These are phyloP conservation scores for Zhengitettix transpicula DNA, from an alignment of 2,888 invertebrate genomes.

Conservation along the genomic window DNA sequence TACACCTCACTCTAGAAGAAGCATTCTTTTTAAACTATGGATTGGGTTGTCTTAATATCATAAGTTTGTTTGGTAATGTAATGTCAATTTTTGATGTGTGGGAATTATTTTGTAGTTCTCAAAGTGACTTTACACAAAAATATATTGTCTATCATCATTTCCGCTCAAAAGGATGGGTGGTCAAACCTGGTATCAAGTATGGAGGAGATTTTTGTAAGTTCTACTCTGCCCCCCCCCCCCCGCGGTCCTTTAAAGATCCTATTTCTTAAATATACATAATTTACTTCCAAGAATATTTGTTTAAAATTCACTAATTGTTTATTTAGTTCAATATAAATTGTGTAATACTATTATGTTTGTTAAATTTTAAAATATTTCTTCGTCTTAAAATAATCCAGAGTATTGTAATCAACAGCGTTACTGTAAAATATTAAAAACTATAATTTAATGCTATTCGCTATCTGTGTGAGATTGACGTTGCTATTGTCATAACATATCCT, in stretches of 20 bases:
- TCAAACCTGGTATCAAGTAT: conserved; percentile 76
- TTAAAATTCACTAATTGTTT: too few species aligned
- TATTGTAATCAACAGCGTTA: too few species aligned
- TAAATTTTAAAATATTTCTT: too few species aligned
- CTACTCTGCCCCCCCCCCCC: neutral
- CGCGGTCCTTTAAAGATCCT: conserved; percentile 21
- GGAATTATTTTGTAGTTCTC: conserved; percentile 36
- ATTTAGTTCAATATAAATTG: too few species aligned
- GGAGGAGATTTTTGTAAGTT: conserved; percentile 73
- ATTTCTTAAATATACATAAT: neutral
- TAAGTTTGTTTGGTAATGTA: conserved; percentile 31
- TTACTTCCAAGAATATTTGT: neutral
- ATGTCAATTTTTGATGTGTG: conserved; percentile 37
- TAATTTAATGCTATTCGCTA: too few species aligned
- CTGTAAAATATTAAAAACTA: too few species aligned
- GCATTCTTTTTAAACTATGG: conserved; percentile 55
- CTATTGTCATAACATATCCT: too few species aligned
- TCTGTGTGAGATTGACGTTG: too few species aligned
- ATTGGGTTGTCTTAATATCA: conserved; percentile 47
- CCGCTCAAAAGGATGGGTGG: conserved; percentile 78
- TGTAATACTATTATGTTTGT: too few species aligned
- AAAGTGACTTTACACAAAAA: conserved; percentile 43
- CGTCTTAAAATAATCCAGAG: too few species aligned
- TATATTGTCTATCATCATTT: conserved; percentile 74
- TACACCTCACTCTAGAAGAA: conserved; percentile 57